Evolutionary conservation across 2,797 vertebrate species (phyloP).

Genomic region (Mareca penelope): DNA sequence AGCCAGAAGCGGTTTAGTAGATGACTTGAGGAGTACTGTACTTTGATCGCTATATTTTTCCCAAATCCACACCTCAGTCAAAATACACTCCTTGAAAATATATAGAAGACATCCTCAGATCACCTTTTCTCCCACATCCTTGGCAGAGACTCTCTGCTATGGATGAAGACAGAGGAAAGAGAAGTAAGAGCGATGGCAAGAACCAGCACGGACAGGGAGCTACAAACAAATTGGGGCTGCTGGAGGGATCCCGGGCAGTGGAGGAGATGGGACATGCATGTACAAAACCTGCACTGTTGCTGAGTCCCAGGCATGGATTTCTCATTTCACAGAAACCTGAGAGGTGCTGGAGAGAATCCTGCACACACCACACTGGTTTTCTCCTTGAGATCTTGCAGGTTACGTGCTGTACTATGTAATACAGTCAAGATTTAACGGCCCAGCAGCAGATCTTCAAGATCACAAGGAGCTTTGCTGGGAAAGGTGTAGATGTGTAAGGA

Average conservation of each 20-base stretch:
- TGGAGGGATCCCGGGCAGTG: not conserved
- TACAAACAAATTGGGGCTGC: fast-evolving
- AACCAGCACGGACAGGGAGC: not conserved
- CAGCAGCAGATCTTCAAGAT: not conserved
- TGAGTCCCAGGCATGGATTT: not conserved
- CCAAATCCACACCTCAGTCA: not conserved
- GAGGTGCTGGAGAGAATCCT: not conserved
- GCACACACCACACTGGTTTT: not conserved
- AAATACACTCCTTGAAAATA: not conserved
- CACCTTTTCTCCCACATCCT: not conserved
- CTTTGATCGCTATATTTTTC: not conserved
- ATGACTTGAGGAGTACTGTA: not conserved
- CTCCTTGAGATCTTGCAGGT: not conserved
- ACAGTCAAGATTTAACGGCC: not conserved
- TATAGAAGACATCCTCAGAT: not conserved
- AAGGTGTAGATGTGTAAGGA: not conserved
- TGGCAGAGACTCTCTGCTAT: not conserved
- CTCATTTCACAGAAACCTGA: not conserved
- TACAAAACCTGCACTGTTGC: not conserved
- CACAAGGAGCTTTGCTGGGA: not conserved
- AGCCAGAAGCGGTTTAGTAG: not conserved
- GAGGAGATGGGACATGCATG: fast-evolving
- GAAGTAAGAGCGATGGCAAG: not conserved
- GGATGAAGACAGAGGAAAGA: not conserved
- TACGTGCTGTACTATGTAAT: not conserved